These are phyloP conservation scores for Butorides virescens DNA, from an alignment of 2,113 vertebrate species.

Conservation along the genomic window DNA sequence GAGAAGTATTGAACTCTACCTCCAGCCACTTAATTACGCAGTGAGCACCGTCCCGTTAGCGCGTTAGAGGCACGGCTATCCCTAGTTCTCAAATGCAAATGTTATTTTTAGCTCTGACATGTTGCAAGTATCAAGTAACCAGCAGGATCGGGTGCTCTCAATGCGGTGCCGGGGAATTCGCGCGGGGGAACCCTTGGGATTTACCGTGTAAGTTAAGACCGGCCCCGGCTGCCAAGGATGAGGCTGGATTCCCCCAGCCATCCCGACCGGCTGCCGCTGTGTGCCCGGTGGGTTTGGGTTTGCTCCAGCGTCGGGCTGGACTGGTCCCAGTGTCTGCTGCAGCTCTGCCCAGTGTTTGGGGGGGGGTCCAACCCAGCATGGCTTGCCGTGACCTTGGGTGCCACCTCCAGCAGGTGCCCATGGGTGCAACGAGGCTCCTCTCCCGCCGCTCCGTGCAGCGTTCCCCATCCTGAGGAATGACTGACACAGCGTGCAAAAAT, in stretches of 20 bases:
- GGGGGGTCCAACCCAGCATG: not conserved
- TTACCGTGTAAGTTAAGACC: not conserved
- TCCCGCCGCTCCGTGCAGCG: rapidly evolving
- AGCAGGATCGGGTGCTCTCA: not conserved
- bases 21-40: not conserved
- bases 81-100: not conserved
- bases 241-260: not conserved
- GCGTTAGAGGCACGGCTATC: not conserved
- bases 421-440: not conserved
- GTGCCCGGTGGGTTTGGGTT: rapidly evolving
- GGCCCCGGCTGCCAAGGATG: not conserved
- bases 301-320: not conserved
- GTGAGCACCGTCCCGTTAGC: not conserved
- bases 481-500: not conserved
- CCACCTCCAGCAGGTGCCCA: not conserved
- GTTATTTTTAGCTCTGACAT: slow-evolving; percentile 46
- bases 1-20: not conserved
- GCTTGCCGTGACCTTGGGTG: not conserved
- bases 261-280: not conserved
- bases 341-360: not conserved
- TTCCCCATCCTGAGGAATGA: not conserved
- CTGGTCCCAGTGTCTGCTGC: rapidly evolving
- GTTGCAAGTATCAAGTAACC: not conserved
- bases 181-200: slow-evolving; percentile 38
- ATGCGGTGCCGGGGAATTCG: not conserved